Conservation (phyloP, 2,797 vertebrate genomes). For the Alauda arvensis region DNA sequence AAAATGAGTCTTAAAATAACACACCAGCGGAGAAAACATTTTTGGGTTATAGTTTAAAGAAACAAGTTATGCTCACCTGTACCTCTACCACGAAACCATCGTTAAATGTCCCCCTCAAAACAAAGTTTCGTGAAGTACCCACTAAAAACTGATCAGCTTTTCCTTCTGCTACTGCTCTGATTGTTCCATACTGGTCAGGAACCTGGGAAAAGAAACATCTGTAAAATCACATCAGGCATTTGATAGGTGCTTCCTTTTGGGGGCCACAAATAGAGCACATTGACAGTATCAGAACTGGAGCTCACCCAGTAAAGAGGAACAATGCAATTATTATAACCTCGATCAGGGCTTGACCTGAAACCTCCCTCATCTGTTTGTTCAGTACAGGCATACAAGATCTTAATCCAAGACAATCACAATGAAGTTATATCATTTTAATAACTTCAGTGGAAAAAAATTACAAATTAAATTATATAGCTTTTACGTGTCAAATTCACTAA, state of each 20-base stretch:
- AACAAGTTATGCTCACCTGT: slow-evolving; percentile 77
- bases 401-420: background rate
- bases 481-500: background rate
- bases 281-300: background rate
- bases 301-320: background rate
- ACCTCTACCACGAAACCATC: slow-evolving; percentile 93
- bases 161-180: slow-evolving; percentile 92
- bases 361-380: background rate
- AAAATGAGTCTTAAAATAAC: background rate
- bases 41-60: background rate
- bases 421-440: background rate
- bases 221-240: background rate
- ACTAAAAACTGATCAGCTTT: slow-evolving; percentile 92
- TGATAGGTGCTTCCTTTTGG: background rate
- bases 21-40: background rate
- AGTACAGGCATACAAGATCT: background rate
- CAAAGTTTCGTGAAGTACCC: slow-evolving; percentile 92
- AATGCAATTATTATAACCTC: background rate
- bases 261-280: background rate
- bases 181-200: slow-evolving; percentile 93
- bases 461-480: background rate
- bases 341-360: background rate
- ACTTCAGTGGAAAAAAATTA: background rate
- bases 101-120: slow-evolving; percentile 91
- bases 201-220: slow-evolving; percentile 73